Evolutionary conservation across 2,888 invertebrate genomes (phyloP).

Genomic region (Eupelmus urozonus): DNA sequence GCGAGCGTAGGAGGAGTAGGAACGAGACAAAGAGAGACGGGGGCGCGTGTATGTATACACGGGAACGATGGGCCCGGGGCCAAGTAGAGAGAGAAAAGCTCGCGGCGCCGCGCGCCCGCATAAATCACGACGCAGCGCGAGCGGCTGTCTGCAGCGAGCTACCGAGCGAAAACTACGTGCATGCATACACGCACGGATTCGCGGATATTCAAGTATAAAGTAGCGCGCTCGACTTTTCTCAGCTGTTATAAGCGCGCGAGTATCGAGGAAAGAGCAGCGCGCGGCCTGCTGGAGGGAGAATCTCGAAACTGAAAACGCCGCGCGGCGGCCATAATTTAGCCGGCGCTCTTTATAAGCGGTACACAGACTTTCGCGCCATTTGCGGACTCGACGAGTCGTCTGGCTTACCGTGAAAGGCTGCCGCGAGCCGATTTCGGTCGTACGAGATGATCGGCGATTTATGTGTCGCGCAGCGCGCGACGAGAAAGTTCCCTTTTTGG

Average conservation of each 20-base stretch:
- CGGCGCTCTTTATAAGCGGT: neutral
- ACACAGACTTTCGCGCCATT: conserved; percentile 52
- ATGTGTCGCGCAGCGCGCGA: neutral
- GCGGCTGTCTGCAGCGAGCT: too few species aligned
- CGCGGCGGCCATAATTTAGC: conserved; percentile 47
- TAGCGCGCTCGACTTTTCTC: neutral
- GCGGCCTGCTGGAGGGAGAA: neutral
- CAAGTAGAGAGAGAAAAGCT: conserved; percentile 51
- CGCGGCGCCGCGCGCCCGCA: conserved; percentile 43
- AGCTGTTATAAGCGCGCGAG: neutral
- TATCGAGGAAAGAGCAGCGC: neutral
- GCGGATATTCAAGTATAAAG: neutral
- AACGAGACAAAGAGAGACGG: conserved; percentile 30
- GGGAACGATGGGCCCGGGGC: conserved; percentile 50
- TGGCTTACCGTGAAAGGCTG: conserved; percentile 42
- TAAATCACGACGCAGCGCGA: conserved; percentile 47
- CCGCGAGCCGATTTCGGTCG: conserved; percentile 18
- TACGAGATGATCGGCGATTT: conserved; percentile 39
- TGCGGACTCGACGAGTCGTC: conserved; percentile 34
- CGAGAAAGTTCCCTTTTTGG: conserved; percentile 22
- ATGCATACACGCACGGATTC: neutral
- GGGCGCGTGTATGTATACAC: neutral
- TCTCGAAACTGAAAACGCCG: too few species aligned
- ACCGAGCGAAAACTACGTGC: conserved; percentile 36
- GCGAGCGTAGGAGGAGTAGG: conserved; percentile 3